A percentile compares a stretch with the other conserved stretches of the same genome.
phyloP scores from a whole-genome alignment of 2,888 invertebrate species.

The Drosophila macrospina region DNA sequence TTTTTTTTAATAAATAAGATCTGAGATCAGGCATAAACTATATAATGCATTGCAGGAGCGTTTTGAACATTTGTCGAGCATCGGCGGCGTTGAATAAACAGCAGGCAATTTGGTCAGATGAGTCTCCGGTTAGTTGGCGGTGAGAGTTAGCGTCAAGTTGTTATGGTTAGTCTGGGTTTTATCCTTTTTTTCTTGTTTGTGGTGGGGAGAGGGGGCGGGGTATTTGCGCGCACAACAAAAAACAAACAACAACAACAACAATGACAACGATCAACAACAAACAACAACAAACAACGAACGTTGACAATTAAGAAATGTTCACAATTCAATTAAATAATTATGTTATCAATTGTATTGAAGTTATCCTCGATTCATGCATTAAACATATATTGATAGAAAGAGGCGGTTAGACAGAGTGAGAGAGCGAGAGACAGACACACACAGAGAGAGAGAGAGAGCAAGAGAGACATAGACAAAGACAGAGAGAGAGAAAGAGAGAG shows the following conservation, averaged over 20 bases:
- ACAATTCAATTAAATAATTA: constrained; percentile 12
- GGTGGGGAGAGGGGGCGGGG: not conserved
- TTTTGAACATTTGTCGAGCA: not conserved
- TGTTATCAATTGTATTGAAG: constrained; percentile 16
- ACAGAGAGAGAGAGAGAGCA: constrained; percentile 16
- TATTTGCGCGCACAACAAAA: constrained; percentile 26
- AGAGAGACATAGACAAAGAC: constrained; percentile 2
- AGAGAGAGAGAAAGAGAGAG: not conserved
- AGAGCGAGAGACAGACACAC: constrained; percentile 12
- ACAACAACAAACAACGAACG: constrained; percentile 35
- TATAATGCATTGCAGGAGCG: constrained; percentile 21
- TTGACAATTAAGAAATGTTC: constrained; percentile 31
- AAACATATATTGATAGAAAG: constrained; percentile 17
- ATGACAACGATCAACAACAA: constrained; percentile 60
- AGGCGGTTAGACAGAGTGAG: constrained; percentile 18
- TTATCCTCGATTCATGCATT: constrained; percentile 55
- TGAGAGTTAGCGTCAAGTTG: constrained; percentile 14
- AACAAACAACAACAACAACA: constrained; percentile 35
- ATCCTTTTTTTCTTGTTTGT: not conserved
- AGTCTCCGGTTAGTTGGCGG: constrained; percentile 41
- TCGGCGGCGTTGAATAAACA: constrained; percentile 27
- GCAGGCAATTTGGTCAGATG: constrained; percentile 31
- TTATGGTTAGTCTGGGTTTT: constrained; percentile 5
- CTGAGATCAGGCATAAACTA: not conserved
- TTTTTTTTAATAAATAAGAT: too few relatives aligned